Percentiles rank a stretch among this genome's conserved stretches.
Evolutionary conservation across 2,113 vertebrate species (phyloP).

Genomic region (Esox niger): DNA sequence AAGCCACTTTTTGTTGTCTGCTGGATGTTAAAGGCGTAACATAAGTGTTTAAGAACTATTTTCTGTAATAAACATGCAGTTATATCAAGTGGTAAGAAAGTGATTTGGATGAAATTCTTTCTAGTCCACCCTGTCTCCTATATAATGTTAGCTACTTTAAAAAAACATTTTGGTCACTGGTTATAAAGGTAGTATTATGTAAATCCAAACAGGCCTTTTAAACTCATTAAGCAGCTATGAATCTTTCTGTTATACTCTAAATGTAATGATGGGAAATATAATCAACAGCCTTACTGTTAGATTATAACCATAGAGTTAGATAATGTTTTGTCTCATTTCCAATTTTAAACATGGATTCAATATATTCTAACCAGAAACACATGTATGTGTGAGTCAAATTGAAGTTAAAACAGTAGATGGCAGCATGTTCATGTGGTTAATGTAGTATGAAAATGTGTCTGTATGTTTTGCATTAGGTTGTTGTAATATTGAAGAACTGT

Average conservation of each 20-base stretch:
- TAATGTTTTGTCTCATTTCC: too few species aligned
- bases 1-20: too few species aligned
- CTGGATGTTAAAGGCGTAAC: too few species aligned
- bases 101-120: too few species aligned
- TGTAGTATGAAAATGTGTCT: background rate
- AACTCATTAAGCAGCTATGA: background rate
- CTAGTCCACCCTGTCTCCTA: too few species aligned
- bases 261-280: background rate
- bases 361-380: constrained; percentile 28
- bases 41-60: background rate
- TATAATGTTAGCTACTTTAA: too few species aligned
- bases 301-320: too few species aligned
- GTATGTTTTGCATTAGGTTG: background rate
- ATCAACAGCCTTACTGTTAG: background rate
- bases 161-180: too few species aligned
- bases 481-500: background rate
- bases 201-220: background rate
- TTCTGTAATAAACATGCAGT: background rate
- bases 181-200: background rate
- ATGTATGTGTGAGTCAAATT: constrained; percentile 9
- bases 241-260: background rate
- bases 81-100: too few species aligned
- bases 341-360: constrained; percentile 30
- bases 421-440: background rate
- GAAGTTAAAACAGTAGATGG: constrained; percentile 22